Evolutionary conservation across 2,797 vertebrate genomes (phyloP).

Genomic region (Huso huso): DNA sequence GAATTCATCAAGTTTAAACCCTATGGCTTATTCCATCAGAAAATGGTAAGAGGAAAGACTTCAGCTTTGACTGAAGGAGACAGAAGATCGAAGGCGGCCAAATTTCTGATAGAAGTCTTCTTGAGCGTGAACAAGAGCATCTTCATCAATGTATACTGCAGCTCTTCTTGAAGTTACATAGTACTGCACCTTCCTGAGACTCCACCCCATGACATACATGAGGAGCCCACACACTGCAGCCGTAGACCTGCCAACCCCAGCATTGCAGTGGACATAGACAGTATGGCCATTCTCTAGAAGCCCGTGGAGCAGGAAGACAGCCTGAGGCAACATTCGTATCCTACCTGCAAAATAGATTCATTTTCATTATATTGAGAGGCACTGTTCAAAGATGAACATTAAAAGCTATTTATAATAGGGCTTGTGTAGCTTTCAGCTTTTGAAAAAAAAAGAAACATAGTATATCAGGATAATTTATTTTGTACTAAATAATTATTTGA

Average conservation of each 20-base stretch:
- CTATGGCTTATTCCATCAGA: too few species aligned
- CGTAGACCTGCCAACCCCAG: slow-evolving; percentile 86
- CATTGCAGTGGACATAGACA: slow-evolving; percentile 92
- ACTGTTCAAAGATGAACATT: too few species aligned
- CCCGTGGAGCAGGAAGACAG: slow-evolving; percentile 80
- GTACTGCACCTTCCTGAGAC: slow-evolving; percentile 82
- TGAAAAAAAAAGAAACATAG: too few species aligned
- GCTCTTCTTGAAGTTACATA: slow-evolving; percentile 73
- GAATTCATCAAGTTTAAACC: too few species aligned
- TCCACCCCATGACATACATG: slow-evolving; percentile 85
- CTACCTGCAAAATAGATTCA: slow-evolving; percentile 58
- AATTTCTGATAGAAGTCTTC: slow-evolving; percentile 78
- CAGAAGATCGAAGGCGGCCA: slow-evolving; percentile 52
- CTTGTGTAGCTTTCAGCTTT: too few species aligned
- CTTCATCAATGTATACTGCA: slow-evolving; percentile 85
- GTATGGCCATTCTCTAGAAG: slow-evolving; percentile 85
- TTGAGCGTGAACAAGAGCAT: slow-evolving; percentile 72
- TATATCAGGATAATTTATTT: too few species aligned
- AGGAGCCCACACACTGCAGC: slow-evolving; percentile 84
- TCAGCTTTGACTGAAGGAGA: slow-evolving; percentile 14
- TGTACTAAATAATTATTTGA: too few species aligned
- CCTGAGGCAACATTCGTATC: slow-evolving; percentile 86
- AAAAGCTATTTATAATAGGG: too few species aligned
- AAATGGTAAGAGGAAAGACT: too few species aligned
- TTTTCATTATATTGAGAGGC: too few species aligned